A percentile compares a stretch with the other conserved stretches of the same genome.
These are phyloP conservation scores for Montifringilla adamsi DNA, from an alignment of 2,113 vertebrate genomes.

Conservation along the genomic window DNA sequence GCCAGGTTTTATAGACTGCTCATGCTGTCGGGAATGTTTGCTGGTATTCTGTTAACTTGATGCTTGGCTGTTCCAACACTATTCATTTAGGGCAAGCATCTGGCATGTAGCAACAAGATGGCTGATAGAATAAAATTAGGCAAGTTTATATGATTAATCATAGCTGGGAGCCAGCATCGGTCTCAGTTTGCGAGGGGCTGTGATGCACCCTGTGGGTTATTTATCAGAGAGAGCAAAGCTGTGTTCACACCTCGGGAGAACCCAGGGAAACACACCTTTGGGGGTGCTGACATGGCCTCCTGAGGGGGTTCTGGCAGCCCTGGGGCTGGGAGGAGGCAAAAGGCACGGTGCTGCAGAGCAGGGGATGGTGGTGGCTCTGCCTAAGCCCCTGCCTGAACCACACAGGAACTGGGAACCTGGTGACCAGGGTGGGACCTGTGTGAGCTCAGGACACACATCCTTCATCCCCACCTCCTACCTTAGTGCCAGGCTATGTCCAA, in stretches of 20 bases:
- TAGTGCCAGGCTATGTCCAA: neutral
- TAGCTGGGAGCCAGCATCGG: conserved; percentile 49
- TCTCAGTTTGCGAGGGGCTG: neutral
- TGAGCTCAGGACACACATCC: neutral
- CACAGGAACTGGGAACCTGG: neutral
- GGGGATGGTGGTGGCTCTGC: neutral
- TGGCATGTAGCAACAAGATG: conserved; percentile 66
- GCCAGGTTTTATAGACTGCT: conserved; percentile 65
- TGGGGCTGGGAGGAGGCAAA: neutral
- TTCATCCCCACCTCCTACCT: no score
- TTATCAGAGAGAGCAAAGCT: neutral
- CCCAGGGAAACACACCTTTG: neutral
- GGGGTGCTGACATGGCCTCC: neutral
- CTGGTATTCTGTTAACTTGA: conserved; percentile 67
- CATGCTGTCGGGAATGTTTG: conserved; percentile 65
- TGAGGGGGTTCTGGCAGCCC: neutral
- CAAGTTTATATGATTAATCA: conserved; percentile 58
- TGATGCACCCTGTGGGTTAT: neutral
- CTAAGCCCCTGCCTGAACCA: neutral
- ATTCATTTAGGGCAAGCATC: conserved; percentile 66
- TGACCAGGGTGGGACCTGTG: neutral
- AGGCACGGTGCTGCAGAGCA: accelerated
- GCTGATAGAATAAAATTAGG: conserved; percentile 63
- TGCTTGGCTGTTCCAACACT: conserved; percentile 61
- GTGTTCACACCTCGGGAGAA: neutral